Percentiles rank a stretch among this genome's conserved stretches.
These are phyloP conservation scores for Zeugodacus cucurbitae DNA, from an alignment of 1,140 invertebrate genomes.

Conservation along the genomic window DNA sequence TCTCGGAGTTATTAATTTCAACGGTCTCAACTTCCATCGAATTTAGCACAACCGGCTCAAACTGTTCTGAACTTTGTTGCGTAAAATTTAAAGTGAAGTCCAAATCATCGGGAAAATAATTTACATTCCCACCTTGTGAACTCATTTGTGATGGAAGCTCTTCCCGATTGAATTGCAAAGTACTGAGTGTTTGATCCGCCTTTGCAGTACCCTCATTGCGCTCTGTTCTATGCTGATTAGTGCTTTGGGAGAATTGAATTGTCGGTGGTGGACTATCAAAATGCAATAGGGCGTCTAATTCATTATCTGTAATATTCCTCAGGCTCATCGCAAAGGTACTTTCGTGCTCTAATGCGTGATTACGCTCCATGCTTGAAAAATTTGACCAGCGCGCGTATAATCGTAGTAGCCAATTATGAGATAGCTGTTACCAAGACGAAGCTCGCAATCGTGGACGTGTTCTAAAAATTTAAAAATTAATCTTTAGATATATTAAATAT, in stretches of 20 bases:
- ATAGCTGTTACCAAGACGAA: constrained; percentile 54
- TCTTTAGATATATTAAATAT: too few species aligned
- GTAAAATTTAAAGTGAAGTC: background rate
- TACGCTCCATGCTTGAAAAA: constrained; percentile 58
- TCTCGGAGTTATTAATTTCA: background rate
- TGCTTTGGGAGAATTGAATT: background rate
- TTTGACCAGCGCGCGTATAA: constrained; percentile 44
- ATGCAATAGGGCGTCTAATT: constrained; percentile 39
- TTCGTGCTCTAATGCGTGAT: constrained; percentile 44
- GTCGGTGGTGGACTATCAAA: constrained; percentile 40
- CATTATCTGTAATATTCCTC: constrained; percentile 32
- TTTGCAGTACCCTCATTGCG: background rate
- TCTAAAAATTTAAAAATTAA: constrained; percentile 43
- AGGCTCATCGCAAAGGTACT: background rate
- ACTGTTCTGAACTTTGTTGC: background rate
- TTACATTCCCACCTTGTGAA: background rate
- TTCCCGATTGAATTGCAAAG: constrained; percentile 5
- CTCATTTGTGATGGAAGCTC: constrained; percentile 31
- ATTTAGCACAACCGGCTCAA: background rate
- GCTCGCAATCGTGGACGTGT: constrained; percentile 52
- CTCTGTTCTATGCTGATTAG: background rate
- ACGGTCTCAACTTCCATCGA: background rate
- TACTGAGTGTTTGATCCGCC: background rate
- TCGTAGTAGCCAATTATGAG: constrained; percentile 52
- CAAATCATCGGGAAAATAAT: background rate